phyloP scores from a whole-genome alignment of 1,140 invertebrate genomes.

The Neodiprion pinetum region DNA sequence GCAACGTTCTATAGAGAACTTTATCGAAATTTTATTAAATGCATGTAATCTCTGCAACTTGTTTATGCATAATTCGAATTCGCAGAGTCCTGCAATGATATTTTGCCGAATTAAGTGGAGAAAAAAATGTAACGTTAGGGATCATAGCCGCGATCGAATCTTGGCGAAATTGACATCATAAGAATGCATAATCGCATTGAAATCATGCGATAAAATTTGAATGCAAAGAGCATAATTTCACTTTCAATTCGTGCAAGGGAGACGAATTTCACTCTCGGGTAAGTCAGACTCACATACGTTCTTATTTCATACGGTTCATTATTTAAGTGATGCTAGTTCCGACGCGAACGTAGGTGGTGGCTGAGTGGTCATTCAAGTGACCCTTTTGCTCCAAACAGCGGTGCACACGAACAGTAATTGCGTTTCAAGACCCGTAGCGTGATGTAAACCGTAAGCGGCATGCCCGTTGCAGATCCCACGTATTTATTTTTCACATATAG shows the following conservation, averaged over 20 bases:
- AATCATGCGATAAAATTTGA: too few relatives aligned
- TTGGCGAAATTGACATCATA: too few relatives aligned
- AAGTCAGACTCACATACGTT: background rate
- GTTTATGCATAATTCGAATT: too few relatives aligned
- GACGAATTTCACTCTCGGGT: background rate
- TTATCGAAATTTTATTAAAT: too few relatives aligned
- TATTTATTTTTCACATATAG: background rate
- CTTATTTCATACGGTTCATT: background rate
- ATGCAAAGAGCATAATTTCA: background rate
- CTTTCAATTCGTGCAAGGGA: background rate
- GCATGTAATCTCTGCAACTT: too few relatives aligned
- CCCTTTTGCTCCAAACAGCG: background rate
- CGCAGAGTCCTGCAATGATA: too few relatives aligned
- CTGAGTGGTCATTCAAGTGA: background rate
- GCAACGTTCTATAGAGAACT: too few relatives aligned
- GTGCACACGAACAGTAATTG: background rate
- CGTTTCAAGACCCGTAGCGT: background rate
- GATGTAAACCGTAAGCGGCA: background rate
- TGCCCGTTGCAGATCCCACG: background rate
- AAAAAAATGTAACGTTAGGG: too few relatives aligned
- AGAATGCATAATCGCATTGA: too few relatives aligned
- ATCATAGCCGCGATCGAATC: too few relatives aligned
- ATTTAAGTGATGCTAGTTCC: background rate
- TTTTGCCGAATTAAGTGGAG: too few relatives aligned
- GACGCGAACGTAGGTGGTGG: background rate